Evolutionary conservation across 2,888 invertebrate genomes (phyloP).

Genomic region (Eugnorisma glareosa): DNA sequence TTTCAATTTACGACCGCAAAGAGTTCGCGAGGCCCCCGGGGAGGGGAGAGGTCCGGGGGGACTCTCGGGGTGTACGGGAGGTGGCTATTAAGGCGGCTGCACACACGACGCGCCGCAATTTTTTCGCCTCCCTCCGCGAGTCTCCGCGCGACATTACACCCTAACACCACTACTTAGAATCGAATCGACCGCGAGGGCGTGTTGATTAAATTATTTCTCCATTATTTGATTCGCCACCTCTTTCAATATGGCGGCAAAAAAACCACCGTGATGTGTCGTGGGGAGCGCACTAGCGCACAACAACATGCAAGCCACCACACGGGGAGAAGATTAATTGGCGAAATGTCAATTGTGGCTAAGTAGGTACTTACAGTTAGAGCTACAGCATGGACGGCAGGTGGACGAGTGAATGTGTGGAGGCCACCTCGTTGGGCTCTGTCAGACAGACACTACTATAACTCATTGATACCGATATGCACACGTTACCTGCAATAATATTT

Average conservation of each 20-base stretch:
- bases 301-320: constrained; percentile 43
- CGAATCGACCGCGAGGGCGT: constrained; percentile 68
- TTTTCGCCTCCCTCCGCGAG: constrained; percentile 80
- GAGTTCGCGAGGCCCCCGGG: constrained; percentile 65
- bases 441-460: not conserved
- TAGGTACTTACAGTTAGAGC: not conserved
- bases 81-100: constrained; percentile 81
- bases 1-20: constrained; percentile 85
- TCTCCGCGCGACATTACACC: constrained; percentile 76
- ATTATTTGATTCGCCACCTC: constrained; percentile 90
- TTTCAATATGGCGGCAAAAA: constrained; percentile 89
- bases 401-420: not conserved
- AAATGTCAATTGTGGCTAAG: constrained; percentile 28
- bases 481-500: too few relatives aligned
- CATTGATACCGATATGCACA: not conserved
- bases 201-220: constrained; percentile 89
- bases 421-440: not conserved
- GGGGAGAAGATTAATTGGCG: constrained; percentile 47
- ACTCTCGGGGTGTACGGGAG: constrained; percentile 56
- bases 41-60: constrained; percentile 27
- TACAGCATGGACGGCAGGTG: not conserved
- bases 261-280: constrained; percentile 68
- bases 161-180: constrained; percentile 75
- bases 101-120: constrained; percentile 84
- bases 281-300: constrained; percentile 54